phyloP scores from a whole-genome alignment of 1,140 invertebrate genomes.

The Dufourea novaeangliae region DNA sequence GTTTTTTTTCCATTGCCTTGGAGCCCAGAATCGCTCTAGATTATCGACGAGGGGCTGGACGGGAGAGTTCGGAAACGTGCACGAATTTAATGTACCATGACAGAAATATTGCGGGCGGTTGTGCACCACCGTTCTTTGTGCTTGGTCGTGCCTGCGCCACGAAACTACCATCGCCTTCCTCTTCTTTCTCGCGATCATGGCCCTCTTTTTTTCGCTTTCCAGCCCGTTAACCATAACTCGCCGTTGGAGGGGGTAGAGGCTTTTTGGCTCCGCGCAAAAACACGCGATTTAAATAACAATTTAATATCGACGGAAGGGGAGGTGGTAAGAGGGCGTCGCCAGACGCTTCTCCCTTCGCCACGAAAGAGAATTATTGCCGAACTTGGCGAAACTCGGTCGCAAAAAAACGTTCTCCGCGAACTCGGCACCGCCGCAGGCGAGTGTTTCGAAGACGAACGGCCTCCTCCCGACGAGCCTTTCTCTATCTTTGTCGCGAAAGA shows the following conservation, averaged over 20 bases:
- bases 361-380: neutral
- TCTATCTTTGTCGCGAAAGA: neutral
- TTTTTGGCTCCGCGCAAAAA: neutral
- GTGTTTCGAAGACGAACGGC: neutral
- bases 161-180: neutral
- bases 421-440: neutral
- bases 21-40: neutral
- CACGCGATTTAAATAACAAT: slow-evolving; percentile 30
- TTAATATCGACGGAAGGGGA: slow-evolving; percentile 3
- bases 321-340: neutral
- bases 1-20: too few species aligned
- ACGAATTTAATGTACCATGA: slow-evolving; percentile 46
- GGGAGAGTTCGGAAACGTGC: slow-evolving; percentile 5
- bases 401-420: neutral
- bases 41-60: neutral
- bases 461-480: too few species aligned
- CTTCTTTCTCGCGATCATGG: neutral
- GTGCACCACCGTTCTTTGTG: too few species aligned
- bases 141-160: too few species aligned
- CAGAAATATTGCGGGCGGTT: slow-evolving; percentile 23
- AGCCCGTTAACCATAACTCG: slow-evolving; percentile 26
- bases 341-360: neutral
- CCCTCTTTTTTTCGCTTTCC: slow-evolving; percentile 1
- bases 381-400: neutral
- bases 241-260: neutral